Percentiles rank a stretch among this genome's conserved stretches.
Evolutionary conservation across 2,113 vertebrate species (phyloP).

Genomic region (Ophiodon elongatus): DNA sequence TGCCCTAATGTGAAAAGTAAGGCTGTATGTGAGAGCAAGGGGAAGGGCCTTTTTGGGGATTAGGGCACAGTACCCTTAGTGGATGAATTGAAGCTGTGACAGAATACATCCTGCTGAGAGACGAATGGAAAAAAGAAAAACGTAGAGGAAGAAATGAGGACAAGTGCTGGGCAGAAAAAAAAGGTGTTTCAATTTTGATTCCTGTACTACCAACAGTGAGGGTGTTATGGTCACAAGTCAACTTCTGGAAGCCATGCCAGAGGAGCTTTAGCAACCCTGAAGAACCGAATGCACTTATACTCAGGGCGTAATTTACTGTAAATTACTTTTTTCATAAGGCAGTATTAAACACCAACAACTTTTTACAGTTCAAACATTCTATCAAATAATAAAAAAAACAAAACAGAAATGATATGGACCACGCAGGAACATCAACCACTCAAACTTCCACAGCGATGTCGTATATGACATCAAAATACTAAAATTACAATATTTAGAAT

Average conservation of each 20-base stretch:
- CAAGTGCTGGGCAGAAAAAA: background rate
- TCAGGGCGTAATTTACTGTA: background rate
- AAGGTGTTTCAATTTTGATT: slow-evolving; percentile 12
- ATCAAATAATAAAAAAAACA: too few relatives aligned
- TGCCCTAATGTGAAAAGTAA: slow-evolving; percentile 53
- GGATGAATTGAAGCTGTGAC: slow-evolving; percentile 42
- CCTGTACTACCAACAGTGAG: background rate
- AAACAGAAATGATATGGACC: too few relatives aligned
- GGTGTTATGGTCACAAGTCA: background rate
- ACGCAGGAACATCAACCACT: too few relatives aligned
- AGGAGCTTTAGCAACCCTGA: background rate
- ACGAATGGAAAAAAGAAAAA: slow-evolving; percentile 28
- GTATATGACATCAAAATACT: too few relatives aligned
- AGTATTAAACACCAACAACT: too few relatives aligned
- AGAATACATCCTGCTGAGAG: slow-evolving; percentile 34
- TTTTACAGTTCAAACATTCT: too few relatives aligned
- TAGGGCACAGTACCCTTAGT: slow-evolving; percentile 17
- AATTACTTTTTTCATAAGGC: too few relatives aligned
- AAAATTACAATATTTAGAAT: too few relatives aligned
- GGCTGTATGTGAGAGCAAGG: slow-evolving; percentile 38
- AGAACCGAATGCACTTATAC: background rate
- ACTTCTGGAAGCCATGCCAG: background rate
- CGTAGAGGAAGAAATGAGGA: background rate
- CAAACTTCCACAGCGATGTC: too few relatives aligned
- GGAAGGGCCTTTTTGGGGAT: slow-evolving; percentile 30